phyloP scores from a whole-genome alignment of 2,797 vertebrate genomes.

The Syngnathus rostellatus region DNA sequence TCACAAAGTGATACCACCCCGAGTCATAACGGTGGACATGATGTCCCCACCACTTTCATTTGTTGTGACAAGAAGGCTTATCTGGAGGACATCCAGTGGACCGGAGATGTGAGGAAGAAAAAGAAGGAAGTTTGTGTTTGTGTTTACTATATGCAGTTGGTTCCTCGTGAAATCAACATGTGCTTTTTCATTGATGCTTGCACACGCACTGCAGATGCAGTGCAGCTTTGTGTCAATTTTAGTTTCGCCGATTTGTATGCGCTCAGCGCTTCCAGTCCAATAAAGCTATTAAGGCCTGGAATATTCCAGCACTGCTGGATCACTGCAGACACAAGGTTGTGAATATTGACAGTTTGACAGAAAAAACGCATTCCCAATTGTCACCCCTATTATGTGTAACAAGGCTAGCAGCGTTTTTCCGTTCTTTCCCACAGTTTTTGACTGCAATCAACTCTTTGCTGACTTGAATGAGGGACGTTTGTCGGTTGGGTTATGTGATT shows the following conservation, averaged over 20 bases:
- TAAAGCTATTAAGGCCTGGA: constrained; percentile 60
- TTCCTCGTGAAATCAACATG: constrained; percentile 45
- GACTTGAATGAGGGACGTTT: constrained; percentile 14
- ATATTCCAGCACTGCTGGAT: constrained; percentile 39
- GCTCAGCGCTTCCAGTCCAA: constrained; percentile 68
- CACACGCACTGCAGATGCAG: constrained; percentile 49
- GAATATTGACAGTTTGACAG: constrained; percentile 25
- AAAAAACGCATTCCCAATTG: constrained; percentile 30
- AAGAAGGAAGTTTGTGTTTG: constrained; percentile 21
- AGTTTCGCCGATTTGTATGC: constrained; percentile 65
- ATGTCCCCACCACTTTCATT: neutral
- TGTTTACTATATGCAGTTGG: constrained; percentile 34
- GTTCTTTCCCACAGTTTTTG: constrained; percentile 32
- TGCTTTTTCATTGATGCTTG: constrained; percentile 24
- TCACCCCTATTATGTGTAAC: constrained; percentile 21
- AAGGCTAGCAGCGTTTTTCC: constrained; percentile 37
- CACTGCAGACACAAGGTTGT: constrained; percentile 1
- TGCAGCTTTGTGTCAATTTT: constrained; percentile 58
- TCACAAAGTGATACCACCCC: neutral
- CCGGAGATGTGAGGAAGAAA: constrained; percentile 31
- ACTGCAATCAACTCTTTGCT: constrained; percentile 11
- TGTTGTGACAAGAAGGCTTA: neutral
- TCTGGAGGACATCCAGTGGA: constrained; percentile 12
- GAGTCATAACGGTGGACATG: neutral
- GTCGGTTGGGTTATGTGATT: constrained; percentile 45